Evolutionary conservation across 2,113 vertebrate genomes (phyloP).

Genomic region (Podarcis muralis): DNA sequence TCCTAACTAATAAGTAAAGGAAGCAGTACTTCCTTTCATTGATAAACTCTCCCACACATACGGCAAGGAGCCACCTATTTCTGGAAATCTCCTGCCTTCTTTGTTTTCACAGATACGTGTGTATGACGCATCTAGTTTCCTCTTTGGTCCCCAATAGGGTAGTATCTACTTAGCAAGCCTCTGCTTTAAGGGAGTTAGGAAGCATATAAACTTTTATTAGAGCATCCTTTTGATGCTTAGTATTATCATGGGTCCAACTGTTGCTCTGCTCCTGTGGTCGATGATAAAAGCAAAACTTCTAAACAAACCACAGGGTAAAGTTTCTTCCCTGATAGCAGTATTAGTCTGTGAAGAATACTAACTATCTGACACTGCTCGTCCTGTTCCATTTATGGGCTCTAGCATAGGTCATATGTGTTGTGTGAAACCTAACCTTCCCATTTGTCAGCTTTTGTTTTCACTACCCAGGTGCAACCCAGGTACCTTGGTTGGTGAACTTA

Average conservation of each 20-base stretch:
- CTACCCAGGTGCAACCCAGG: not conserved
- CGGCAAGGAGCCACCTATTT: slow-evolving; percentile 10
- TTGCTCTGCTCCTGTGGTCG: not conserved
- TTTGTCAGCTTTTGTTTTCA: not conserved
- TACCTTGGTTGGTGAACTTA: no score
- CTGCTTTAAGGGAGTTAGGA: slow-evolving; percentile 24
- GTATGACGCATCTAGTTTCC: slow-evolving; percentile 16
- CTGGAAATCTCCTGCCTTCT: not conserved
- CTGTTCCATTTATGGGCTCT: slow-evolving; percentile 24
- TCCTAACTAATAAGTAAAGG: not conserved
- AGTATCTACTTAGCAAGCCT: not conserved
- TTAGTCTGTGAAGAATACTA: slow-evolving; percentile 11
- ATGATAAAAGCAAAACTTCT: slow-evolving; percentile 14
- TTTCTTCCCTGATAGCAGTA: slow-evolving; percentile 5
- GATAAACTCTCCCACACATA: not conserved
- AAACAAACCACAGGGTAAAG: not conserved
- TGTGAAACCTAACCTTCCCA: not conserved
- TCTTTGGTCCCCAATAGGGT: slow-evolving; percentile 16
- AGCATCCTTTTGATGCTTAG: not conserved
- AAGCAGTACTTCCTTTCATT: not conserved
- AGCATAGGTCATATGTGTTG: not conserved
- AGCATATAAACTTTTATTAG: slow-evolving; percentile 13
- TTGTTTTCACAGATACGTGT: not conserved
- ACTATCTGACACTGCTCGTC: slow-evolving; percentile 13
- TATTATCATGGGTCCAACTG: not conserved